phyloP scores from a whole-genome alignment of 2,888 invertebrate species.

The Allacma fusca region DNA sequence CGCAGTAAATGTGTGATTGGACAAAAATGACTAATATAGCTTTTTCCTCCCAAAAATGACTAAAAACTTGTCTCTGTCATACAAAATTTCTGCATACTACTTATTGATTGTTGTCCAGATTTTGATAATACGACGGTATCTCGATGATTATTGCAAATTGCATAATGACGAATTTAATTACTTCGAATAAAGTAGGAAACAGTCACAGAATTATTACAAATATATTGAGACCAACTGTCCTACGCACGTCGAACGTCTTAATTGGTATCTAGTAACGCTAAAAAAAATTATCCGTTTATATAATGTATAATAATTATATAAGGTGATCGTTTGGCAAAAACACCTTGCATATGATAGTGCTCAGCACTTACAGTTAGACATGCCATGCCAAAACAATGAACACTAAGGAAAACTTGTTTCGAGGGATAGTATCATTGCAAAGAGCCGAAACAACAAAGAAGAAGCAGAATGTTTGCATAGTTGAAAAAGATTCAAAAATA shows the following conservation, averaged over 20 bases:
- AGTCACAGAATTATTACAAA: constrained; percentile 8
- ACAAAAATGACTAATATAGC: not conserved
- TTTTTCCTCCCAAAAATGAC: no score
- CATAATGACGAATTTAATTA: no score
- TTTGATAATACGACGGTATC: no score
- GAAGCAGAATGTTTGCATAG: not conserved
- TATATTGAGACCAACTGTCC: constrained; percentile 12
- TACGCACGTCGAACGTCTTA: not conserved
- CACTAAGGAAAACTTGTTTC: not conserved
- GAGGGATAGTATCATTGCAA: not conserved
- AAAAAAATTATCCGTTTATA: not conserved
- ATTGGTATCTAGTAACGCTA: not conserved
- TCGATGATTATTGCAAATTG: no score
- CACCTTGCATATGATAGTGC: not conserved
- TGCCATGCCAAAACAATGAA: constrained; percentile 9
- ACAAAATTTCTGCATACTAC: no score
- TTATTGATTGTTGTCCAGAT: no score
- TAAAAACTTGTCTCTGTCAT: no score
- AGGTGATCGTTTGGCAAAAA: not conserved
- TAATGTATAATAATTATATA: not conserved
- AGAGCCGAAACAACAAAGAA: not conserved
- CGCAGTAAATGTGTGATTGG: not conserved
- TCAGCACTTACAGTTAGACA: not conserved
- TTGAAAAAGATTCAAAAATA: constrained; percentile 2
- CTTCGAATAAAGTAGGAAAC: no score